A percentile compares a stretch with the other conserved stretches of the same genome.
Evolutionary conservation across 2,797 vertebrate species (phyloP).

Genomic region (Esox lucius): DNA sequence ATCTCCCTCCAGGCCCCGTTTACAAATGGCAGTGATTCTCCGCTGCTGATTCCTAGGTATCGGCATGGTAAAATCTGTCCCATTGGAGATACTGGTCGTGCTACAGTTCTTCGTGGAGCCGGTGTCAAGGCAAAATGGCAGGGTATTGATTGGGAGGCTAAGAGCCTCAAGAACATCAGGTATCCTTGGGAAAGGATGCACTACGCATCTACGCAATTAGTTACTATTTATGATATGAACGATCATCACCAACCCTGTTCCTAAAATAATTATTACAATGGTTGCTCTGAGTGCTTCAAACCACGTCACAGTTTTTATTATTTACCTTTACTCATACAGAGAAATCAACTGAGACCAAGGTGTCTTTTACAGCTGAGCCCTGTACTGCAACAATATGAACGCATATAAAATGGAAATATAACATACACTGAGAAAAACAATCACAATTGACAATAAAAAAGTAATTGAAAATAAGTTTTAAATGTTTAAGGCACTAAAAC

Average conservation of each 20-base stretch:
- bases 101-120: background rate
- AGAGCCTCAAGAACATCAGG: slow-evolving; percentile 28
- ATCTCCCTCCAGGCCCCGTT: slow-evolving; percentile 35
- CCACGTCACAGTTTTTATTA: background rate
- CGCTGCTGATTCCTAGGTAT: slow-evolving; percentile 50
- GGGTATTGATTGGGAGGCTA: slow-evolving; percentile 54
- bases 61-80: slow-evolving; percentile 36
- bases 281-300: background rate
- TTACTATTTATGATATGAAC: slow-evolving; percentile 7
- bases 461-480: too few species aligned
- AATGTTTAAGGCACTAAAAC: too few species aligned
- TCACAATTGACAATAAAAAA: too few species aligned
- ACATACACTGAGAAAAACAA: too few species aligned
- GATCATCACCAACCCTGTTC: background rate
- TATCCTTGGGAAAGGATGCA: slow-evolving; percentile 35
- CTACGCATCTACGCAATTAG: slow-evolving; percentile 5
- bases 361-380: too few species aligned
- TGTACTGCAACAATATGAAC: too few species aligned
- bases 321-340: background rate
- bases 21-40: slow-evolving; percentile 9
- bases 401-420: too few species aligned
- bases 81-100: background rate
- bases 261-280: background rate
- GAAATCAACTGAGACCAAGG: too few species aligned
- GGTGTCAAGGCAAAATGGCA: slow-evolving; percentile 49